Percentiles rank a stretch among this genome's conserved stretches.
These are phyloP conservation scores for Psylliodes chrysocephalus DNA, from an alignment of 2,888 invertebrate genomes.

Conservation along the genomic window DNA sequence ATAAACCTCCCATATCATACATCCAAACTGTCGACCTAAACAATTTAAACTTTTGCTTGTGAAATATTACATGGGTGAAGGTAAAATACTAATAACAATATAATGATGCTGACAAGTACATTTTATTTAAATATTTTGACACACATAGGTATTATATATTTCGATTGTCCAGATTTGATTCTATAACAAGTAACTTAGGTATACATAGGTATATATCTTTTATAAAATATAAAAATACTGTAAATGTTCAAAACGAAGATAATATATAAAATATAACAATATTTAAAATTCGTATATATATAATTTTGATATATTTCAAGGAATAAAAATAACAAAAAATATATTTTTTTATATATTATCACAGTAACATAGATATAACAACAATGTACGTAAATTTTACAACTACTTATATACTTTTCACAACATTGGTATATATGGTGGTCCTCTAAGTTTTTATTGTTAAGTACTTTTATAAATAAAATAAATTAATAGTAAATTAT, in stretches of 20 bases:
- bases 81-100: not conserved
- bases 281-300: slow-evolving; percentile 11
- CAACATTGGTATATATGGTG: slow-evolving; percentile 36
- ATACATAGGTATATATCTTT: slow-evolving; percentile 5
- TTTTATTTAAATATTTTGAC: slow-evolving; percentile 4
- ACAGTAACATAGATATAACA: slow-evolving; percentile 42
- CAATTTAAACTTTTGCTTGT: no score
- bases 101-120: not conserved
- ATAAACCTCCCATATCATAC: no score
- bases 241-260: slow-evolving; percentile 23
- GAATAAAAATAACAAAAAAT: slow-evolving; percentile 30
- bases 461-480: slow-evolving; percentile 38
- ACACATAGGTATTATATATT: slow-evolving; percentile 15
- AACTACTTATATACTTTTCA: slow-evolving; percentile 17
- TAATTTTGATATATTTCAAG: slow-evolving; percentile 11
- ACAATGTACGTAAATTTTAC: slow-evolving; percentile 22
- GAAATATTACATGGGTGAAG: no score
- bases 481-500: slow-evolving; percentile 1
- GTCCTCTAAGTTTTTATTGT: slow-evolving; percentile 40
- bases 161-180: slow-evolving; percentile 34
- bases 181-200: not conserved
- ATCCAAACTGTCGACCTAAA: no score
- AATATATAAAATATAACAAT: slow-evolving; percentile 6
- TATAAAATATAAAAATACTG: slow-evolving; percentile 36
- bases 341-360: slow-evolving; percentile 40